Conservation (phyloP, 2,113 vertebrate species). For the Acrocephalus kingi region DNA sequence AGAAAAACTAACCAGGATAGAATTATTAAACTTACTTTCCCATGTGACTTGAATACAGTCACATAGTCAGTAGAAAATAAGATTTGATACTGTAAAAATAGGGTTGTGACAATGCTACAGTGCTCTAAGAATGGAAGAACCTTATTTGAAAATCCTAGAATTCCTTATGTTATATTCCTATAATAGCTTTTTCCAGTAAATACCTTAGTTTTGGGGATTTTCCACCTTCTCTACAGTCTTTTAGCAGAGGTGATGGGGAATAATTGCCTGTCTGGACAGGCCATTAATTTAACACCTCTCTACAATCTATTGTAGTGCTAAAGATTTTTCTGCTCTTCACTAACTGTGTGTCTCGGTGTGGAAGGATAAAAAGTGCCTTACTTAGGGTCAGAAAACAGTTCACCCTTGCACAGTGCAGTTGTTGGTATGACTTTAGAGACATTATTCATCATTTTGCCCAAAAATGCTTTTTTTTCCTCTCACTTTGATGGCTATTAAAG, state of each 20-base stretch:
- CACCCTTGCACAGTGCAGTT: not conserved
- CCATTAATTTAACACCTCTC: not conserved
- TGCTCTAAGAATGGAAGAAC: not conserved
- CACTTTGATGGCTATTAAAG: not conserved
- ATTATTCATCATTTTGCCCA: not conserved
- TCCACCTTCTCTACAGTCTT: not conserved
- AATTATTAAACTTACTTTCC: not conserved
- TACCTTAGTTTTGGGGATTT: not conserved
- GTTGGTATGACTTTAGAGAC: not conserved
- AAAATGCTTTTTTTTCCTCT: not conserved
- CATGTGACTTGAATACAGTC: not conserved
- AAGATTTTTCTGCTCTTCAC: not conserved
- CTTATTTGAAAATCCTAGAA: not conserved
- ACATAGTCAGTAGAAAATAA: not conserved
- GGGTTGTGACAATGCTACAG: not conserved
- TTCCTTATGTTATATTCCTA: not conserved
- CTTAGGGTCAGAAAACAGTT: not conserved
- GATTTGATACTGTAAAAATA: not conserved
- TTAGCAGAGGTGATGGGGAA: not conserved
- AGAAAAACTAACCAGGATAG: not conserved
- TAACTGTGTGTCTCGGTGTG: not conserved
- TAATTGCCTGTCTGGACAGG: not conserved
- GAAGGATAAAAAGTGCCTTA: not conserved
- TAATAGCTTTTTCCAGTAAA: not conserved
- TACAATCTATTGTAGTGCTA: not conserved